These are phyloP conservation scores for Centropus bengalensis DNA, from an alignment of 2,113 vertebrate species.

Conservation along the genomic window DNA sequence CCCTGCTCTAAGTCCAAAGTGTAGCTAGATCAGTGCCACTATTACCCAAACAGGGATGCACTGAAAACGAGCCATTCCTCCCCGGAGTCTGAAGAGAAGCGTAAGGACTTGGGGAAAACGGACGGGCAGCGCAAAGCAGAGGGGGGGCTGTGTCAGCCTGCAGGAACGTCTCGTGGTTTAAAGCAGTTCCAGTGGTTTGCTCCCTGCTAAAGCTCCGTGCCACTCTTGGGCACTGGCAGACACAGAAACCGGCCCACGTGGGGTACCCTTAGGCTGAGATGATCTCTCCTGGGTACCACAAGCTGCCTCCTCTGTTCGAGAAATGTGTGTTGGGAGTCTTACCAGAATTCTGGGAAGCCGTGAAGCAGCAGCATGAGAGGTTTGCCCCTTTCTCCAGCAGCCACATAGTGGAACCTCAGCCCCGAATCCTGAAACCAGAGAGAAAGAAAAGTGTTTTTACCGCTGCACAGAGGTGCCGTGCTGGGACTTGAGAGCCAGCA, in stretches of 20 bases:
- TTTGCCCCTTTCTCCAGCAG: slow-evolving; percentile 94
- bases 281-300: not conserved
- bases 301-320: not conserved
- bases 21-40: not conserved
- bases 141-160: not conserved
- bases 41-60: not conserved
- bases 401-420: slow-evolving; percentile 96
- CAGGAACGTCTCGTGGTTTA: not conserved
- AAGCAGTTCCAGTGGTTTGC: not conserved
- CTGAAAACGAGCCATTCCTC: not conserved
- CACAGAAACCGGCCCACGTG: not conserved
- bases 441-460: not conserved
- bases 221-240: not conserved
- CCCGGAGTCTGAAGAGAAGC: not conserved
- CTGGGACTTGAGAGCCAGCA: not conserved
- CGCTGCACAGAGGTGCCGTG: not conserved
- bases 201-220: not conserved
- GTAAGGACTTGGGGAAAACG: not conserved
- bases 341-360: slow-evolving; percentile 99
- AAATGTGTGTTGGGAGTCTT: slow-evolving; percentile 48
- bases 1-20: not conserved
- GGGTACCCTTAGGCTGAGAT: not conserved
- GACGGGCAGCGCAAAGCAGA: not conserved
- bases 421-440: slow-evolving; percentile 88
- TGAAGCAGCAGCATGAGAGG: slow-evolving; percentile 96